Evolutionary conservation across 2,888 invertebrate species (phyloP), one percentile per base, ranked within the genome.

Genomic region (Acanthosepion pharaonis): DNA sequence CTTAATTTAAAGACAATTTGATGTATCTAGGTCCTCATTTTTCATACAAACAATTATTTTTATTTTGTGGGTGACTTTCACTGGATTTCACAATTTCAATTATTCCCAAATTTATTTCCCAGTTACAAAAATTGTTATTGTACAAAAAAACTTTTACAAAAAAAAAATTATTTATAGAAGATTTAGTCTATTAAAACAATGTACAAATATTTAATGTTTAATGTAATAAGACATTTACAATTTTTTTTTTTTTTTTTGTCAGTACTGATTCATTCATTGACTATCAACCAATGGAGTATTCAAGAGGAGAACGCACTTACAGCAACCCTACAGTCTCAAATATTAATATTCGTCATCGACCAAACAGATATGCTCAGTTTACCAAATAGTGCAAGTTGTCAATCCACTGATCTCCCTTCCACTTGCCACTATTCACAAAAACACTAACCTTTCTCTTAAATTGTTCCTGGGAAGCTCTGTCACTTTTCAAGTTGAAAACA

Each of bases 181-280:
- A 51, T 51, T 51, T 51, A 51, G 15, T 51, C 3, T 51, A 51
- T 51, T 51, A 11, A 11, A 11, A 51, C 1, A 51, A 51, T 51
- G 51, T 15, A 51, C 51, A 51, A 51, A 51, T 11, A 51, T 51
- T 51, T 51, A 15, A 51, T 51, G 0, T 11, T 51, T 51, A 0
- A 51, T 51, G 0, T 51, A 5, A 59, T 25, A 59, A 59, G 59
- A 59, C 59, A 59, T 59, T 20, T 6, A 20, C 5, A 51, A 51
- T 51, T 18, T 51, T 53, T n/a, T 94, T 64, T 23, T 42, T 6
- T 59, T 64, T 20, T 59, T 55, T 48, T n/a, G n/a, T 33, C 42
- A 94, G 94, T 55, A 94, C 94, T n/a, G 94, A 94, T 28, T 94
- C 94, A n/a, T 94, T 94, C 59, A 94, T 94, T n/a, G 94, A 94